Evolutionary conservation across 2,888 invertebrate species (phyloP).

Genomic region (Dione juno): DNA sequence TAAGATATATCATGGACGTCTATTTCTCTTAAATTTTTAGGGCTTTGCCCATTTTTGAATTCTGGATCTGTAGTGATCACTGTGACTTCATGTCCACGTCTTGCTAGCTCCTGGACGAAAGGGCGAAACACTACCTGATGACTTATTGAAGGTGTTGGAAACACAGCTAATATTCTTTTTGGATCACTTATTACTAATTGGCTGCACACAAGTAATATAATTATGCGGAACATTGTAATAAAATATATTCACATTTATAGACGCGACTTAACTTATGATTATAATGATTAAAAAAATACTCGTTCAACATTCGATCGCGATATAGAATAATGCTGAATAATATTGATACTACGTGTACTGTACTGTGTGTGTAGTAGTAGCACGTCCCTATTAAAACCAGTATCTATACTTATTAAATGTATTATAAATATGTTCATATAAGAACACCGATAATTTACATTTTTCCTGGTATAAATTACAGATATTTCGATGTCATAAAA

Average conservation of each 20-base stretch:
- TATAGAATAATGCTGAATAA: background rate
- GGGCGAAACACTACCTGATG: conserved; percentile 52
- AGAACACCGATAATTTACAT: background rate
- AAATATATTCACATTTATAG: background rate
- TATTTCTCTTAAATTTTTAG: conserved; percentile 58
- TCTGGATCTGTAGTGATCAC: conserved; percentile 61
- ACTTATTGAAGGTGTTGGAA: conserved; percentile 64
- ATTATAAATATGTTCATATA: background rate
- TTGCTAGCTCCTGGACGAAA: conserved; percentile 58
- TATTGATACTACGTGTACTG: background rate
- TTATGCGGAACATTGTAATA: background rate
- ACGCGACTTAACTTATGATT: background rate
- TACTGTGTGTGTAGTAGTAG: background rate
- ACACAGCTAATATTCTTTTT: conserved; percentile 57
- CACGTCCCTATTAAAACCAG: too few relatives aligned
- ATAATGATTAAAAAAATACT: background rate
- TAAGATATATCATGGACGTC: conserved; percentile 60
- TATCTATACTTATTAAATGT: too few relatives aligned
- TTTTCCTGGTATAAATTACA: background rate
- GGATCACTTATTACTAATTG: background rate
- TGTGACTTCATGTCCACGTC: conserved; percentile 63
- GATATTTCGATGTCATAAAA: background rate
- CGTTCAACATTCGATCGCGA: background rate
- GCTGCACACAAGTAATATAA: background rate
- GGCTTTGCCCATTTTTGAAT: conserved; percentile 52